These are phyloP conservation scores for Cyclopterus lumpus DNA, from an alignment of 2,797 vertebrate genomes.

Conservation along the genomic window DNA sequence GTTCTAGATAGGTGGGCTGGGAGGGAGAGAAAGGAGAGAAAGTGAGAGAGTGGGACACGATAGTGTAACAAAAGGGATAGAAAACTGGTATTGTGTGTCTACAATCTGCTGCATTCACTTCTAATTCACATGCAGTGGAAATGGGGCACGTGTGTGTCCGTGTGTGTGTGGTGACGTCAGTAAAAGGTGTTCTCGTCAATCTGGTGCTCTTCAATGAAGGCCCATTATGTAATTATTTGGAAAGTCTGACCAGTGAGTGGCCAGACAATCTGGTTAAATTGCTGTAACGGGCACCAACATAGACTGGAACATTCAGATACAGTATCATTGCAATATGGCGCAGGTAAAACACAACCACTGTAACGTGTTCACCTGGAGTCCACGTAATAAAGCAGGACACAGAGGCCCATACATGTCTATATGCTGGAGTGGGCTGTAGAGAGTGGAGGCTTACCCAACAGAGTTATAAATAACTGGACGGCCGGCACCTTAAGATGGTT, in stretches of 20 bases:
- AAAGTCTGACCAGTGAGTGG: conserved; percentile 70
- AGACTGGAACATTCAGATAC: background rate
- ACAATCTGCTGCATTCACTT: conserved; percentile 49
- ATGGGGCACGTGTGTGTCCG: background rate
- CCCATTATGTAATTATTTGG: conserved; percentile 74
- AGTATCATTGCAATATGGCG: background rate
- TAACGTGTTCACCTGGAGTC: conserved; percentile 17
- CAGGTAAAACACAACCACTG: background rate
- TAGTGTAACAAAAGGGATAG: conserved; percentile 51
- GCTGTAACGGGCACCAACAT: conserved; percentile 26
- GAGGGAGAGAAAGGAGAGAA: conserved; percentile 51
- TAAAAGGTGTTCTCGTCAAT: conserved; percentile 58
- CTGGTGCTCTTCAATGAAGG: conserved; percentile 56
- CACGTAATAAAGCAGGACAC: conserved; percentile 34
- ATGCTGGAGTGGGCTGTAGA: conserved; percentile 53
- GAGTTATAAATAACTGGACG: conserved; percentile 79
- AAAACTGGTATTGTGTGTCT: conserved; percentile 50
- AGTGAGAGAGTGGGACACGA: conserved; percentile 45
- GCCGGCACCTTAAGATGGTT: conserved; percentile 78
- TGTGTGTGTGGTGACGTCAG: conserved; percentile 53
- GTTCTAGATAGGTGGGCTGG: conserved; percentile 71
- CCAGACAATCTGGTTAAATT: conserved; percentile 71
- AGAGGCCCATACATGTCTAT: conserved; percentile 60
- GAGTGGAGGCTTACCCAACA: conserved; percentile 66
- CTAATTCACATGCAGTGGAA: conserved; percentile 41